Percentiles rank a stretch among this genome's conserved stretches.
phyloP scores from a whole-genome alignment of 2,888 invertebrate genomes.

The Reticulitermes lucifugus region DNA sequence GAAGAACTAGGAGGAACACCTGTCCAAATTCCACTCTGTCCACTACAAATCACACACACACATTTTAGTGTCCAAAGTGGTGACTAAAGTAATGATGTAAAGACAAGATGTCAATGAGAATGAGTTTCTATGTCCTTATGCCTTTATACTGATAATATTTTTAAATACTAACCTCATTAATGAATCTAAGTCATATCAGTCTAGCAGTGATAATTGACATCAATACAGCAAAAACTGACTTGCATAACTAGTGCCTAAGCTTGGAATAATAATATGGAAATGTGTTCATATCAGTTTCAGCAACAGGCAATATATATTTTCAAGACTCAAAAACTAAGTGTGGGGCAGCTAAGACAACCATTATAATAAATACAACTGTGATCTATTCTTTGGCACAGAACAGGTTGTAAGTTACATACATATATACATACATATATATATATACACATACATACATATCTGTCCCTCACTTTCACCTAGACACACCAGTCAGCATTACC shows the following conservation, averaged over 20 bases:
- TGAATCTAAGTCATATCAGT: background rate
- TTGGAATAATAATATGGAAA: background rate
- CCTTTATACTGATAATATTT: background rate
- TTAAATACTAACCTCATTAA: background rate
- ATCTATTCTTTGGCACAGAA: slow-evolving; percentile 4
- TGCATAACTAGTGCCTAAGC: background rate
- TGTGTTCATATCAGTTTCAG: background rate
- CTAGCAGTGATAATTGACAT: slow-evolving; percentile 32
- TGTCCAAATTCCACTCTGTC: background rate
- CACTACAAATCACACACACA: background rate
- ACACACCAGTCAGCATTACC: background rate
- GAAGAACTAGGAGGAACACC: no score
- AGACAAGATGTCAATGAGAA: background rate
- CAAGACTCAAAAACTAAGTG: background rate
- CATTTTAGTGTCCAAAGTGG: background rate
- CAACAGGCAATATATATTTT: background rate
- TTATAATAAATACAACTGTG: background rate
- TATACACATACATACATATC: no score
- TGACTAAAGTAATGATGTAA: background rate
- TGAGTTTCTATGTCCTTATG: no score
- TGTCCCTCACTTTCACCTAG: background rate
- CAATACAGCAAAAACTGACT: slow-evolving; percentile 21
- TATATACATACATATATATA: no score
- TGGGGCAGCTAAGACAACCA: background rate
- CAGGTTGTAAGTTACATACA: background rate